Evolutionary conservation across 1,140 invertebrate species (phyloP), one percentile per base, ranked within the genome.

Genomic region (Antheraea mylitta): DNA sequence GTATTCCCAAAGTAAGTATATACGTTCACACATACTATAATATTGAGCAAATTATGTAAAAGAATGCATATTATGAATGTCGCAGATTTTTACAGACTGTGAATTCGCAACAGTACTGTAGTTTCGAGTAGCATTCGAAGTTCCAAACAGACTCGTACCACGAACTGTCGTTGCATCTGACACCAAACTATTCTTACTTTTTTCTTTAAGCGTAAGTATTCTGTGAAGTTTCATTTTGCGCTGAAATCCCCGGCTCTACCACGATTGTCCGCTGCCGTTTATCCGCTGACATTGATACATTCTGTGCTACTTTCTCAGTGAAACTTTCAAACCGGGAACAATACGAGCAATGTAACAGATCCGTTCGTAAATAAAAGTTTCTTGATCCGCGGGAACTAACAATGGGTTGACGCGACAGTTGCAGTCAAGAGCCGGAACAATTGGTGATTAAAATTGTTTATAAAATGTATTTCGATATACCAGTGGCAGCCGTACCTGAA

Each of bases 391-490:
- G 58, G 38, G 18, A 68, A 81, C 81, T 82, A 79, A 85, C 73
- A 82, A 79, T 75, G 77, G 75, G 79, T 79, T 79, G 65, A 72
- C 71, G 77, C 45, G 45, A 16, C 45, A 13, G 45, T 53, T 53
- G 45, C 11, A 53, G 45, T 13, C 16, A 53, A 76, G 77, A 82
- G 81, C 70, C 78, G 76, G 81, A 89, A 87, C 87, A 87, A 89
- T 87, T 83, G 81, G 65, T 74, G 82, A 83, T 83, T 86, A 81
- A 84, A 82, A 82, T 77, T 89, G 88, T 89, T 90, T 89, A 84
- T 85, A 83, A 85, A 87, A 83, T 78, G 76, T 72, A 70, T 61
- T 74, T 70, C 80, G 85, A 85, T 82, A 86, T 77, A 74, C 64
- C 76, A 48, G 64, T 72, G 68, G 75, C 80, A 75, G 75, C 80